A percentile compares a stretch with the other conserved stretches of the same genome.
These are phyloP conservation scores for Dolichotis patagonum DNA, from an alignment of 2,113 vertebrate species.

Conservation along the genomic window DNA sequence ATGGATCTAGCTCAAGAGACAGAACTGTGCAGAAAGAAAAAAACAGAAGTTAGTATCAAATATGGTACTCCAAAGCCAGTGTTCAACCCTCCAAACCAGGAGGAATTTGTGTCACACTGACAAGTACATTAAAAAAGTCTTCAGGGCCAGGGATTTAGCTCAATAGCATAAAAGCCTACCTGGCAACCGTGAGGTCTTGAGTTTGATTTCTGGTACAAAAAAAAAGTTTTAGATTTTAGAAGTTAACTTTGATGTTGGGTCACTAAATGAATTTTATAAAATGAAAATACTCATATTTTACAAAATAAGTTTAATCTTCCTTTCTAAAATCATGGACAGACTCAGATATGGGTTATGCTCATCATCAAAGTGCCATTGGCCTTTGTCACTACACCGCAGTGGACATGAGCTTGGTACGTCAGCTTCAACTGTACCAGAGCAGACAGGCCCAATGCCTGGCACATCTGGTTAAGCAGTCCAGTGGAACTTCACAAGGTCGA, in stretches of 20 bases:
- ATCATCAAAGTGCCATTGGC: slow-evolving; percentile 19
- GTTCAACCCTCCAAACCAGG: not conserved
- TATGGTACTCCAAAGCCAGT: not conserved
- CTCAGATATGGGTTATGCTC: not conserved
- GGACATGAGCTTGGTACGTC: not conserved
- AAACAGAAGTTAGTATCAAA: not conserved
- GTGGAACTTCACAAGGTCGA: not conserved
- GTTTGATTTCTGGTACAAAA: too few species aligned
- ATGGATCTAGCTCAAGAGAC: not conserved
- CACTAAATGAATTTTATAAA: slow-evolving; percentile 6
- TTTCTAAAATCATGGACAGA: not conserved
- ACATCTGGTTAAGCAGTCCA: not conserved
- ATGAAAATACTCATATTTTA: slow-evolving; percentile 18
- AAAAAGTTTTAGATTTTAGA: not conserved
- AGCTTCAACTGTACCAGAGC: not conserved
- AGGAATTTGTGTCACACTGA: slow-evolving; percentile 20
- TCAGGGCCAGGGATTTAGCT: not conserved
- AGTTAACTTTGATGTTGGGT: not conserved
- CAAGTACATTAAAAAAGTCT: not conserved
- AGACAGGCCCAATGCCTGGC: not conserved
- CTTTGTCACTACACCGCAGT: not conserved
- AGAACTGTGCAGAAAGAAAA: not conserved
- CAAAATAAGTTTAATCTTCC: not conserved
- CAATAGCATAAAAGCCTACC: too few species aligned
- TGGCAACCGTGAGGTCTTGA: too few species aligned